phyloP scores from a whole-genome alignment of 2,113 vertebrate genomes.

The Elgaria multicarinata region DNA sequence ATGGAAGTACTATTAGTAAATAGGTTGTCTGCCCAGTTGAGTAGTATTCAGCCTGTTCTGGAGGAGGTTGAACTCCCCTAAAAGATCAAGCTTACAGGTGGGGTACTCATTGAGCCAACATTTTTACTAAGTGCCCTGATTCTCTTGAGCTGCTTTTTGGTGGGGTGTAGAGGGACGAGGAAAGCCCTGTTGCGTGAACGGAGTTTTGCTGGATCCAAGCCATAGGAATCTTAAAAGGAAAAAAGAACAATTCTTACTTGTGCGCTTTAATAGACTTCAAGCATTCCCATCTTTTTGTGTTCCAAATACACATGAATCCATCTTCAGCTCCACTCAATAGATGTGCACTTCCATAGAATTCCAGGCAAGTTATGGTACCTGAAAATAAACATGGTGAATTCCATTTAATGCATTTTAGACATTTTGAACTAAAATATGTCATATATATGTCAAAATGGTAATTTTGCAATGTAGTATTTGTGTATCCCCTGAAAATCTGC shows the following conservation, averaged over 20 bases:
- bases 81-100: too few species aligned
- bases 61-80: too few species aligned
- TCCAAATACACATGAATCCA: conserved; percentile 94
- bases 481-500: background rate
- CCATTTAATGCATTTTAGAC: background rate
- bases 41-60: too few species aligned
- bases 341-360: conserved; percentile 89
- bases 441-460: background rate
- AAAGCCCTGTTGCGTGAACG: background rate
- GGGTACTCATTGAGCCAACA: background rate
- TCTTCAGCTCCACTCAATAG: conserved; percentile 94
- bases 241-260: conserved; percentile 79
- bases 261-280: conserved; percentile 94
- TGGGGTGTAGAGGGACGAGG: background rate
- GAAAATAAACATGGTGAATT: conserved; percentile 9
- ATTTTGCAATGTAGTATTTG: background rate
- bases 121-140: background rate
- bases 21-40: too few species aligned
- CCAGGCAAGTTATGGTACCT: conserved; percentile 93
- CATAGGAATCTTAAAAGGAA: background rate
- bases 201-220: background rate
- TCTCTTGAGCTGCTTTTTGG: background rate
- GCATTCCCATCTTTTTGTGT: conserved; percentile 94
- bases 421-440: rapidly evolving
- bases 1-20: too few species aligned